Conservation (phyloP, 2,113 vertebrate species). For the Ctenomys sociabilis region DNA sequence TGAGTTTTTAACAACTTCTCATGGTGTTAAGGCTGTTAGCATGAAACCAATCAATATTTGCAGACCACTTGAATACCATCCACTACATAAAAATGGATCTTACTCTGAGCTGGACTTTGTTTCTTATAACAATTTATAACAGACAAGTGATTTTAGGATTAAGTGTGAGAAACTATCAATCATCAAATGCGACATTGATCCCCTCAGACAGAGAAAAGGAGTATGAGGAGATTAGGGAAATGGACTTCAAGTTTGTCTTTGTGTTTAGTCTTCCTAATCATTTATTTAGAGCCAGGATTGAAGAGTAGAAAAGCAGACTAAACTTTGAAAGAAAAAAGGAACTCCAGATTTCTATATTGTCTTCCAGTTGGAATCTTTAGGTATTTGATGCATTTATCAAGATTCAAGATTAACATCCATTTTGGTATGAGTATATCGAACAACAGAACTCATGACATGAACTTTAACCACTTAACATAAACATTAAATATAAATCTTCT, state of each 20-base stretch:
- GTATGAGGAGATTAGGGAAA: neutral
- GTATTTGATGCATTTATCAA: neutral
- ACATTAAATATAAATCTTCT: conserved; percentile 1
- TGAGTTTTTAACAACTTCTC: neutral
- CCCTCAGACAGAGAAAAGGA: neutral
- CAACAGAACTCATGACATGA: neutral
- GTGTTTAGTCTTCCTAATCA: neutral
- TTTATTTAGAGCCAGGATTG: neutral
- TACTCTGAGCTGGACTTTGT: neutral
- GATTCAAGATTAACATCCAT: neutral
- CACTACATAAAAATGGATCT: neutral
- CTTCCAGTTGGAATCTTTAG: neutral
- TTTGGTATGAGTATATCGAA: neutral
- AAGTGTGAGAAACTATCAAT: neutral
- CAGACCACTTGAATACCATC: neutral
- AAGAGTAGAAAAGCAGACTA: neutral
- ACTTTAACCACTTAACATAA: neutral
- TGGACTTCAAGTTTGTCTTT: neutral
- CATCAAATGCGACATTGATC: neutral
- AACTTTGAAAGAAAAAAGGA: neutral
- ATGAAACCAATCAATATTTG: neutral
- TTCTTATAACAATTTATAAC: neutral
- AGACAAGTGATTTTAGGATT: neutral
- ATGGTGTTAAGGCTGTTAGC: neutral
- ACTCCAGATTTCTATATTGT: neutral